Conservation (phyloP, 2,113 vertebrate species). For the Thunnus thynnus region DNA sequence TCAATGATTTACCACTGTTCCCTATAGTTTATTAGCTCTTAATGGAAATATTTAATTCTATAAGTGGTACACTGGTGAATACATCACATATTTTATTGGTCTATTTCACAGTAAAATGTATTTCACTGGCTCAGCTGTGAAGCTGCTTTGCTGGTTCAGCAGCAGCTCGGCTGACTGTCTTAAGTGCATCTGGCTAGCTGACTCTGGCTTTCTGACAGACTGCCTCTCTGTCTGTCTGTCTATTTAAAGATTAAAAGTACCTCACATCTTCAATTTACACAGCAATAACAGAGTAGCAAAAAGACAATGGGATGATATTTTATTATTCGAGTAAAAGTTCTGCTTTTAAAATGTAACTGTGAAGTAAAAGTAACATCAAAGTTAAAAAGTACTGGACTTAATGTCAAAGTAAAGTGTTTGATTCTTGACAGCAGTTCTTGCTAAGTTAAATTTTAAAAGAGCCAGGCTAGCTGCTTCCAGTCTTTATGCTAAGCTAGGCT, state of each 20-base stretch:
- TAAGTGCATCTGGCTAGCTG: conserved; percentile 5
- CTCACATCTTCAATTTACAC: not conserved
- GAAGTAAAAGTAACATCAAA: not conserved
- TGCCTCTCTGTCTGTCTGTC: not conserved
- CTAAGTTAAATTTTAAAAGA: too few species aligned
- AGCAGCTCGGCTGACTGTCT: conserved; percentile 10
- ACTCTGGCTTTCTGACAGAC: conserved; percentile 31
- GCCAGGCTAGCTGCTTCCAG: too few species aligned
- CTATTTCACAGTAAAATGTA: conserved; percentile 29
- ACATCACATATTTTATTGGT: conserved; percentile 29
- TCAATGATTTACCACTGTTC: not conserved
- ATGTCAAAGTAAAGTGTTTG: too few species aligned
- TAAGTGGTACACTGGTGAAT: conserved; percentile 10
- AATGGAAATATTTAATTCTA: not conserved
- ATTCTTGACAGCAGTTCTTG: too few species aligned
- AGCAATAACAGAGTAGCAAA: not conserved
- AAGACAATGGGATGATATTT: not conserved
- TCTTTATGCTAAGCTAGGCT: too few species aligned
- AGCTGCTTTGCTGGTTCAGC: conserved; percentile 13
- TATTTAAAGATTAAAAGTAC: conserved; percentile 28
- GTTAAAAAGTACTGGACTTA: too few species aligned
- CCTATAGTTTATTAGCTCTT: conserved; percentile 4
- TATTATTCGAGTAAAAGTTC: too few species aligned
- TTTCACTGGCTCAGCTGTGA: not conserved
- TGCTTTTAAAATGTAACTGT: not conserved